These are phyloP conservation scores for Pachycephus smyrnensis DNA, from an alignment of 2,888 invertebrate species.

Conservation along the genomic window DNA sequence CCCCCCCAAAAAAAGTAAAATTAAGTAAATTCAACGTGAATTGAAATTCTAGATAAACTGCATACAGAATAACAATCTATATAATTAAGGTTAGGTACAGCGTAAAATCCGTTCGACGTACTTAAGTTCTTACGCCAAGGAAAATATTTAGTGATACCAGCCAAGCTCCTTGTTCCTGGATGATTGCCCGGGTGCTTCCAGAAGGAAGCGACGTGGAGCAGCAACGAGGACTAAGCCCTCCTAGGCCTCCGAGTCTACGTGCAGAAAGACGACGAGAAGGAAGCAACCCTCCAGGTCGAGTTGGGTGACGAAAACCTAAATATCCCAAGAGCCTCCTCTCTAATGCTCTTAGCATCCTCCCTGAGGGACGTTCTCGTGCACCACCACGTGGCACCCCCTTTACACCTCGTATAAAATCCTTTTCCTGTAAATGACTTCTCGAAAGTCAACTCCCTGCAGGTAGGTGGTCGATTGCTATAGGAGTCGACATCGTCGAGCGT, in stretches of 20 bases:
- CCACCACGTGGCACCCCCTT: constrained; percentile 44
- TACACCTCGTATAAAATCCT: constrained; percentile 20
- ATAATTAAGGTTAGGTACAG: not conserved
- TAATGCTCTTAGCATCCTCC: constrained; percentile 61
- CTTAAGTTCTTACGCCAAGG: constrained; percentile 50
- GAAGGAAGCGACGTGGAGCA: not conserved
- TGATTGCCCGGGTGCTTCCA: constrained; percentile 2
- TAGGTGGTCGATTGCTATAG: no score
- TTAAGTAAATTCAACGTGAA: no score
- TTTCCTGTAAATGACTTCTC: no score
- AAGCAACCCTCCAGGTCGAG: constrained; percentile 12
- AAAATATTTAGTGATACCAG: constrained; percentile 50
- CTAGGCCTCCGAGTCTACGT: constrained; percentile 15
- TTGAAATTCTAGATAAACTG: not conserved
- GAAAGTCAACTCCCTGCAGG: no score
- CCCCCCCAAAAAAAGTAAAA: no score
- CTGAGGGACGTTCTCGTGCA: no score
- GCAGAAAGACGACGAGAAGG: constrained; percentile 22
- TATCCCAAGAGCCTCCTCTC: constrained; percentile 64
- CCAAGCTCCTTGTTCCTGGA: not conserved
- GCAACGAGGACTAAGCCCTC: no score
- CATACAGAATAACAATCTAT: not conserved
- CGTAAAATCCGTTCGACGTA: constrained; percentile 18
- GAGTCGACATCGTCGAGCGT: no score
- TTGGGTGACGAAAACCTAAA: constrained; percentile 54